Conservation (phyloP, 2,113 vertebrate species). For the Procavia capensis region DNA sequence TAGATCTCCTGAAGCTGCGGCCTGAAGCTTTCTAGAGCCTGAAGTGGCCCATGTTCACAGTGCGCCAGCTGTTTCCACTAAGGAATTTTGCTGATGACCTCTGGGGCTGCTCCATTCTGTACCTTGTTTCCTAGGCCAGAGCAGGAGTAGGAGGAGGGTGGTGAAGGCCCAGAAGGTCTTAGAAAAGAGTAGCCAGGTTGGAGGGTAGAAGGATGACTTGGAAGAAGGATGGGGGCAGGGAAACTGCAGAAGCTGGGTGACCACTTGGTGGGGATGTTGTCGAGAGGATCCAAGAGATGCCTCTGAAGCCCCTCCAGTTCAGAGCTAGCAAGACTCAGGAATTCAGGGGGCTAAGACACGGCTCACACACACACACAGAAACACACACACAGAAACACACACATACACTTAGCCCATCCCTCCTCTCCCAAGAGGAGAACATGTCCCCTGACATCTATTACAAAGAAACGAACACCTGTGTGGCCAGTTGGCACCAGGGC, state of each 20-base stretch:
- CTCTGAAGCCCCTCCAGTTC: neutral
- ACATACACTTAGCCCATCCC: neutral
- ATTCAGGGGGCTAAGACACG: neutral
- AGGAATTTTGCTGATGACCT: neutral
- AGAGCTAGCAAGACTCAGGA: neutral
- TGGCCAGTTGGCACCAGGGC: neutral
- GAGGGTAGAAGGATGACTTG: too few relatives aligned
- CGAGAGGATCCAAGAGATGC: neutral
- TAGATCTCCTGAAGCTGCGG: neutral
- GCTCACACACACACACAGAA: too few relatives aligned
- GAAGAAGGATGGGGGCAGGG: neutral
- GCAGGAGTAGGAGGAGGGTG: too few relatives aligned
- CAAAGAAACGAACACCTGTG: neutral
- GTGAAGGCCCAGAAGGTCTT: neutral
- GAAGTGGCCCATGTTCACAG: rapidly evolving
- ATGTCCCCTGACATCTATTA: neutral
- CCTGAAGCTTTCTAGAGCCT: neutral
- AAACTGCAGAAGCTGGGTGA: neutral
- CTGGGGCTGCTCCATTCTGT: too few relatives aligned
- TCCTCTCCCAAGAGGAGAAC: rapidly evolving
- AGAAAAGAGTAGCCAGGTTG: neutral
- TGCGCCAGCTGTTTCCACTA: rapidly evolving
- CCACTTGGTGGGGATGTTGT: neutral
- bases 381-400: rapidly evolving
- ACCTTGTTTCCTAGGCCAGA: neutral